Conservation (phyloP, 2,888 invertebrate genomes). For the Argynnis bischoffii region DNA sequence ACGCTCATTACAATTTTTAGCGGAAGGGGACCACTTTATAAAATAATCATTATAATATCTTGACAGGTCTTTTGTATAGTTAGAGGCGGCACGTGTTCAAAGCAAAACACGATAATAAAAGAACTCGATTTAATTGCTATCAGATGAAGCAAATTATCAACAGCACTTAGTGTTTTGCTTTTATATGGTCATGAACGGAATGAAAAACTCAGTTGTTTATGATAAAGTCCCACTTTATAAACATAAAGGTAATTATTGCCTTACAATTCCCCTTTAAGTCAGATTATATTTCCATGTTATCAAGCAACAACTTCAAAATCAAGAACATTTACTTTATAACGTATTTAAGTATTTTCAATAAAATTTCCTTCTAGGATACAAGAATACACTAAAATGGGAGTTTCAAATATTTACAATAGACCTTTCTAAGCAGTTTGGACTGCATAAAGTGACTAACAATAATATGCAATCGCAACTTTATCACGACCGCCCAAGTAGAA, state of each 20-base stretch:
- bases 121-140: constrained; percentile 49
- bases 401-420: neutral
- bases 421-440: neutral
- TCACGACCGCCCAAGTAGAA: constrained; percentile 55
- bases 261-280: no score
- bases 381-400: no score
- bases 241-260: constrained; percentile 6
- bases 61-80: constrained; percentile 42
- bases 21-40: constrained; percentile 51
- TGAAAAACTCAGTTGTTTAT: constrained; percentile 15
- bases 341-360: no score
- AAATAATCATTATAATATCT: constrained; percentile 51
- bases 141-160: constrained; percentile 33
- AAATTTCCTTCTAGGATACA: no score
- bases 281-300: no score
- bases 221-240: constrained; percentile 16
- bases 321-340: no score
- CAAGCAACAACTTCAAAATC: no score
- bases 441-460: neutral
- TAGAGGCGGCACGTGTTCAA: constrained; percentile 59
- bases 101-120: constrained; percentile 55
- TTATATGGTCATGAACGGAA: constrained; percentile 19
- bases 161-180: constrained; percentile 20
- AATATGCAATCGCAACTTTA: constrained; percentile 44
- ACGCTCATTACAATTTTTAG: constrained; percentile 44